Base-by-base conservation (phyloP, 2,797 vertebrate species). In the Gymnopithys bicolor region DNA sequence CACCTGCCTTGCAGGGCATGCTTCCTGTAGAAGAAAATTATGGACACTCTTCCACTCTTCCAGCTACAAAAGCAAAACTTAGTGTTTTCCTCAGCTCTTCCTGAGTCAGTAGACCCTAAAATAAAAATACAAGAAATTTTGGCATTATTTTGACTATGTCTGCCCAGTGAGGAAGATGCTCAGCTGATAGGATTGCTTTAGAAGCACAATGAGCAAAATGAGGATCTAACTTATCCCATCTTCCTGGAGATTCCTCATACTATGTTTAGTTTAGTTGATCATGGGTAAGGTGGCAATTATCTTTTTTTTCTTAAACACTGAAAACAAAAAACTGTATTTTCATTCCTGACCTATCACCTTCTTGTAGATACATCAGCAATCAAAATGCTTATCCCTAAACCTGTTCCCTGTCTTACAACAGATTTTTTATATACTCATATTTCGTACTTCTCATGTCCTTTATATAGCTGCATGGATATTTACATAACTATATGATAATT, bases 21-120 rank as follows among this genome's bases (percentile, higher is more conserved):
- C 24, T 73, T 37, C 41, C 64, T 53, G 3, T 2, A 6, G 39
- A 21, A 15, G 19, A 64, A 52, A 66, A 69, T 33, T 23, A 9
- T 0, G 1, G 28, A 24, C 4, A 0, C 35, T 8, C 1, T 15
- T 37, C 53, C 25, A 1, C 22, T 0, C 2, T 33, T 58, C 52
- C 28, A 9, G 32, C 35, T 24, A 19, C 22, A 28, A 37, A 71
- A 76, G 19, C 21, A 62, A 43, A 60, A 13, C 4, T 33, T 30
- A 2, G 17, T 0, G 7, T 28, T 82, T 91, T 58, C 27, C 19
- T 53, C 49, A 16, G 39, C n/a, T 45, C 11, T 69, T 51, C 48
- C 52, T 14, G 17, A 30, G 24, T 5, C 5, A 2, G 0, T 11
- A 35, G 51, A 5, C 7, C 56, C 13, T 79, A 30, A 82, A 78